Evolutionary conservation across 2,797 vertebrate species (phyloP).

Genomic region (Ctenosaura bakeri): DNA sequence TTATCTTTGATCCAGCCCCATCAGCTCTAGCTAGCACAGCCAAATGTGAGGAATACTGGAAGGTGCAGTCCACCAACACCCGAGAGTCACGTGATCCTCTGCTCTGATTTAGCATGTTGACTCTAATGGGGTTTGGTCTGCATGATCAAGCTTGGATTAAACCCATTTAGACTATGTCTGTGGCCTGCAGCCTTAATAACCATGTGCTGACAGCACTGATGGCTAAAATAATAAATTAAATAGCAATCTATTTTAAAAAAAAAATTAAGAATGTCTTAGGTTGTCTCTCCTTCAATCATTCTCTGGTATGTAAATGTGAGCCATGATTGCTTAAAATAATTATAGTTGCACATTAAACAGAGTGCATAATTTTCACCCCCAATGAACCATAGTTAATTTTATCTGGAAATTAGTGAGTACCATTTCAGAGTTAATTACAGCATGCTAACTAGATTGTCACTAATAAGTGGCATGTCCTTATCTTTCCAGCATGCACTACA

Average conservation of each 20-base stretch:
- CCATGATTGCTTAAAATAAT: slow-evolving; percentile 79
- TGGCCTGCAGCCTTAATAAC: background rate
- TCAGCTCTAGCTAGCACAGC: no score
- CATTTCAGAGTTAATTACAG: slow-evolving; percentile 75
- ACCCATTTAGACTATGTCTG: background rate
- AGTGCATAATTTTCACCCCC: slow-evolving; percentile 65
- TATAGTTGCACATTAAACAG: slow-evolving; percentile 74
- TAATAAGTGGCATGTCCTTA: slow-evolving; percentile 63
- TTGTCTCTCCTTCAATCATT: slow-evolving; percentile 68
- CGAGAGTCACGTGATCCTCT: no score
- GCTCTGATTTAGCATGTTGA: background rate
- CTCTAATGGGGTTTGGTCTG: background rate
- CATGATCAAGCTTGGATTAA: background rate
- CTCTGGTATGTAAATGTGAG: slow-evolving; percentile 75
- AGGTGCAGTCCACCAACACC: no score
- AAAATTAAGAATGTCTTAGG: slow-evolving; percentile 64
- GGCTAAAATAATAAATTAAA: slow-evolving; percentile 69
- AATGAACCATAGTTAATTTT: slow-evolving; percentile 75
- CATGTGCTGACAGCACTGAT: slow-evolving; percentile 36
- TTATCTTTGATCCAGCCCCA: no score
- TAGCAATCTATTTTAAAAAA: slow-evolving; percentile 20
- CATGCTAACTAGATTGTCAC: slow-evolving; percentile 64
- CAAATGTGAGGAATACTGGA: no score
- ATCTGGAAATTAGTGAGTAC: slow-evolving; percentile 78
- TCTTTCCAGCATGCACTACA: slow-evolving; percentile 37